phyloP scores from a whole-genome alignment of 2,888 invertebrate genomes.

The Vandiemenella viatica region DNA sequence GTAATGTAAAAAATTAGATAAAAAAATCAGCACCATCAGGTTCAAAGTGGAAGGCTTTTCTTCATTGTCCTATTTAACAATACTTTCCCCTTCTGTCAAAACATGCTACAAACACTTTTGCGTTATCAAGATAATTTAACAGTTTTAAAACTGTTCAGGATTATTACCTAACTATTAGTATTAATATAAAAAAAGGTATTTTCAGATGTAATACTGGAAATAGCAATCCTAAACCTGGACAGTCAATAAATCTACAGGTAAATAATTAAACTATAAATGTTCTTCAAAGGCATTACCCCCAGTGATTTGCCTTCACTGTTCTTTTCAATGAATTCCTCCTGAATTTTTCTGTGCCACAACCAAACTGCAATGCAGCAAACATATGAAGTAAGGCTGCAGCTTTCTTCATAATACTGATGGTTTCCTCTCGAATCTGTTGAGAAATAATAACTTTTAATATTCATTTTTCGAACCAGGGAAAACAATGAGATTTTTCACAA shows the following conservation, averaged over 20 bases:
- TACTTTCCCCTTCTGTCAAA: too few species aligned
- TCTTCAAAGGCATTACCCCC: constrained; percentile 48
- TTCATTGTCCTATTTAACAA: too few species aligned
- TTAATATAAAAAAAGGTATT: neutral
- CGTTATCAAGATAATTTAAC: too few species aligned
- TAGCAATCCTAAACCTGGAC: too few species aligned
- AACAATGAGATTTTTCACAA: neutral
- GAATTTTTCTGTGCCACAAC: constrained; percentile 54
- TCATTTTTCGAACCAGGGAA: neutral
- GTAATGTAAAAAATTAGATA: too few species aligned
- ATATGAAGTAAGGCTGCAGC: constrained; percentile 82
- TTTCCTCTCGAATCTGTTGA: constrained; percentile 32
- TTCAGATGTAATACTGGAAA: too few species aligned
- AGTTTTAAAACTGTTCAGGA: too few species aligned
- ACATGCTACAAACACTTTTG: too few species aligned
- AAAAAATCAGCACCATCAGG: too few species aligned
- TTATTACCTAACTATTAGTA: neutral
- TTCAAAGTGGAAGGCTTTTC: too few species aligned
- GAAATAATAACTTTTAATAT: constrained; percentile 3
- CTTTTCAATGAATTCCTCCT: constrained; percentile 70
- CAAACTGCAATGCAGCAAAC: constrained; percentile 81
- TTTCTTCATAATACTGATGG: constrained; percentile 66
- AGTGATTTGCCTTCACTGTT: constrained; percentile 75
- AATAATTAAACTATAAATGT: neutral
- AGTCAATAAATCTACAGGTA: too few species aligned